Percentiles rank a stretch among this genome's conserved stretches.
Evolutionary conservation across 2,888 invertebrate species (phyloP).

Genomic region (Apotomis turbidana): DNA sequence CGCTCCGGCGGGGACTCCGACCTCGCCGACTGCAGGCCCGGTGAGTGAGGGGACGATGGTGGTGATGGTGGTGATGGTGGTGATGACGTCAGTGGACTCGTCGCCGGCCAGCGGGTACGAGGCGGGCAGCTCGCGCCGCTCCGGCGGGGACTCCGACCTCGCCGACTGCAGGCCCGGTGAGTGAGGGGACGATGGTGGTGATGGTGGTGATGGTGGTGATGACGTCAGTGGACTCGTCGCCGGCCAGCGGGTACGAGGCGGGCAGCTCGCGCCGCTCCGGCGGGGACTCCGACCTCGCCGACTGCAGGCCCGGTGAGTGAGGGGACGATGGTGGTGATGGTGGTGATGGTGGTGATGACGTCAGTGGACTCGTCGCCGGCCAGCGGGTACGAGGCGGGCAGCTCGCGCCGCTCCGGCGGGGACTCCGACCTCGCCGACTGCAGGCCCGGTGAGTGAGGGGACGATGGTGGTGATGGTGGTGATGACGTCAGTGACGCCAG

Average conservation of each 20-base stretch:
- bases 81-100: conserved; percentile 42
- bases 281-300: conserved; percentile 44
- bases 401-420: conserved; percentile 48
- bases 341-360: too few relatives aligned
- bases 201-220: too few relatives aligned
- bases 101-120: conserved; percentile 53
- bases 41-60: conserved; percentile 25
- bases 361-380: conserved; percentile 50
- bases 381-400: conserved; percentile 51
- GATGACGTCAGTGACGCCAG: too few relatives aligned
- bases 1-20: conserved; percentile 47
- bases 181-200: background rate
- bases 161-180: conserved; percentile 42
- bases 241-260: conserved; percentile 50
- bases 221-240: conserved; percentile 48
- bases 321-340: too few relatives aligned
- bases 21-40: conserved; percentile 39
- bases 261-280: conserved; percentile 50
- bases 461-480: too few relatives aligned
- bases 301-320: conserved; percentile 41
- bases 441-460: conserved; percentile 38
- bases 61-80: too few relatives aligned
- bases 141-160: conserved; percentile 45
- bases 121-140: conserved; percentile 50
- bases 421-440: conserved; percentile 44